A percentile compares a stretch with the other conserved stretches of the same genome.
phyloP scores from a whole-genome alignment of 2,888 invertebrate species.

The Pelosia muscerda region DNA sequence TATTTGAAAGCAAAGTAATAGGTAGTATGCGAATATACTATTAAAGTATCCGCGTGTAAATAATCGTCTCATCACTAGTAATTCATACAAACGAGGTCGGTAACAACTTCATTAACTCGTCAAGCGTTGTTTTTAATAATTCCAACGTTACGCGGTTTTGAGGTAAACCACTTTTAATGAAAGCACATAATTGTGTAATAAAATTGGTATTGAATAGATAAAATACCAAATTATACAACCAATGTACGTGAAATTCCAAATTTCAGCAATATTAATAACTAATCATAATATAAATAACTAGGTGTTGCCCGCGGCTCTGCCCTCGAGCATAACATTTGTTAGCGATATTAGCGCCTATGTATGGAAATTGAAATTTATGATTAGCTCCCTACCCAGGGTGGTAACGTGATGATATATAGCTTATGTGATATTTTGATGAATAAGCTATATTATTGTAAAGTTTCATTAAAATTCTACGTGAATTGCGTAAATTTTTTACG shows the following conservation, averaged over 20 bases:
- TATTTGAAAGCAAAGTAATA: background rate
- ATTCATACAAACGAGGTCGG: slow-evolving; percentile 50
- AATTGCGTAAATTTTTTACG: too few relatives aligned
- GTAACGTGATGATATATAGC: too few relatives aligned
- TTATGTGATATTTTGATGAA: too few relatives aligned
- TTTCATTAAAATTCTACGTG: too few relatives aligned
- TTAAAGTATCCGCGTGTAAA: background rate
- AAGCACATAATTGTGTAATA: background rate
- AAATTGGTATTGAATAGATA: background rate
- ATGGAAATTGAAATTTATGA: too few relatives aligned
- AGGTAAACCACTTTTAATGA: slow-evolving; percentile 5
- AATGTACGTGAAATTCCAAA: background rate
- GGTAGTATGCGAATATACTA: background rate
- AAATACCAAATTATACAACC: background rate
- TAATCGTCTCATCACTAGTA: slow-evolving; percentile 35
- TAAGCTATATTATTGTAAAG: too few relatives aligned
- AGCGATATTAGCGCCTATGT: too few relatives aligned
- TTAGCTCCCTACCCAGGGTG: too few relatives aligned
- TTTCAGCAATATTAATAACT: background rate
- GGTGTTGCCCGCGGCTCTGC: too few relatives aligned
- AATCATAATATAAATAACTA: too few relatives aligned
- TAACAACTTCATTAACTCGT: slow-evolving; percentile 46
- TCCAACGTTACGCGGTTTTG: slow-evolving; percentile 25
- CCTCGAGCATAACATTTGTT: too few relatives aligned
- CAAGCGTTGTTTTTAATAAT: slow-evolving; percentile 44